A percentile compares a stretch with the other conserved stretches of the same genome.
phyloP scores from a whole-genome alignment of 2,113 vertebrate genomes.

The Crotophaga sulcirostris region DNA sequence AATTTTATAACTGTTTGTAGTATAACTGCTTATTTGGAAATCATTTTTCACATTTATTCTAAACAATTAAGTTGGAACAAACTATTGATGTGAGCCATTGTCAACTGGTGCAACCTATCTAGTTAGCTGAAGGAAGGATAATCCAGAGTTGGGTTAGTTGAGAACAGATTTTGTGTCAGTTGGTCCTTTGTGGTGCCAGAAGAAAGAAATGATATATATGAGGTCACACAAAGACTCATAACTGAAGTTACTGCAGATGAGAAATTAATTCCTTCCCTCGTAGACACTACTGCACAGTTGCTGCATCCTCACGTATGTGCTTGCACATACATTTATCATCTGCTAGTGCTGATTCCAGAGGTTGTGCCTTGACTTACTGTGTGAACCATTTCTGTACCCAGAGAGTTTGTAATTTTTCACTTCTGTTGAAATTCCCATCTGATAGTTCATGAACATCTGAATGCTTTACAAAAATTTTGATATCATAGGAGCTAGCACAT shows the following conservation, averaged over 20 bases:
- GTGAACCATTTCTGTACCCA: neutral
- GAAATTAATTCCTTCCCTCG: neutral
- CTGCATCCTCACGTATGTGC: neutral
- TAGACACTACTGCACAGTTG: neutral
- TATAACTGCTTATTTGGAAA: neutral
- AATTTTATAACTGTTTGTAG: neutral
- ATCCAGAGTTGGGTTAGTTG: neutral
- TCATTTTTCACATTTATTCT: neutral
- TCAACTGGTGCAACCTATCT: neutral
- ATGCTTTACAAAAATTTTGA: neutral
- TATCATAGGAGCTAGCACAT: neutral
- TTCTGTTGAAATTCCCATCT: neutral
- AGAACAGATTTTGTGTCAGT: neutral
- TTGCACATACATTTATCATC: neutral
- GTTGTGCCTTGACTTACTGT: neutral
- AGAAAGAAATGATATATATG: neutral
- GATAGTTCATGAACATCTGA: conserved; percentile 28
- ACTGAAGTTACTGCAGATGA: neutral
- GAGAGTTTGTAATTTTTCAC: neutral
- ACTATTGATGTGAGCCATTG: neutral
- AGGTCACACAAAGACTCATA: neutral
- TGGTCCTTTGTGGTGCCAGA: neutral
- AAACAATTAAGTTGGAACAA: neutral
- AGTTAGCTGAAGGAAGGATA: neutral
- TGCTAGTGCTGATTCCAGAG: neutral